Percentiles rank a stretch among this genome's conserved stretches.
phyloP scores from a whole-genome alignment of 2,888 invertebrate species.

The Anthrax anthrax region DNA sequence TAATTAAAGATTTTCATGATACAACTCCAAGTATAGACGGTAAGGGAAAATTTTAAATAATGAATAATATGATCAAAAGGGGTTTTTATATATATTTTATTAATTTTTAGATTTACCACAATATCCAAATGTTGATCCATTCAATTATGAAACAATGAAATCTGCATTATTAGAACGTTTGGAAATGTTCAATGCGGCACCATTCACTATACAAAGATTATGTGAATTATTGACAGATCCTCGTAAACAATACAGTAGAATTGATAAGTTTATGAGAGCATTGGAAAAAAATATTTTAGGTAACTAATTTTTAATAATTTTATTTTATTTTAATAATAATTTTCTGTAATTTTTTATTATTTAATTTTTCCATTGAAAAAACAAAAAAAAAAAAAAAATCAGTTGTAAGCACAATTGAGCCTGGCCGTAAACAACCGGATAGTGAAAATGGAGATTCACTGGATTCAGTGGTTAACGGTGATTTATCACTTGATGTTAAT shows the following conservation, averaged over 20 bases:
- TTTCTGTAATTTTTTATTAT: background rate
- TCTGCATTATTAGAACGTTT: conserved; percentile 64
- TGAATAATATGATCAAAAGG: no score
- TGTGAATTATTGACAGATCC: conserved; percentile 88
- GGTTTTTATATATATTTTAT: no score
- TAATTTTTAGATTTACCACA: conserved; percentile 55
- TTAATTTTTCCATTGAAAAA: background rate
- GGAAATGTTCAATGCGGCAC: conserved; percentile 75
- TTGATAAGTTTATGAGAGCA: conserved; percentile 94
- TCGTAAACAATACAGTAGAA: conserved; percentile 83
- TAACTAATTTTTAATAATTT: conserved; percentile 10
- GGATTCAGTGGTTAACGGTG: conserved; percentile 36
- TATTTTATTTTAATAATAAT: background rate
- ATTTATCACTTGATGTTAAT: conserved; percentile 39
- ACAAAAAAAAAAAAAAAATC: no score
- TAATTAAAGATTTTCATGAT: conserved; percentile 78
- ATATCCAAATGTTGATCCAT: conserved; percentile 81
- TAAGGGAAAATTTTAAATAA: conserved; percentile 14
- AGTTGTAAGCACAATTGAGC: conserved; percentile 66
- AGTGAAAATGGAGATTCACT: conserved; percentile 52
- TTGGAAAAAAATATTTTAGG: conserved; percentile 82
- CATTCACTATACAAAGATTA: conserved; percentile 90
- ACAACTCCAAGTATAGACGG: conserved; percentile 46
- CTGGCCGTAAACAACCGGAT: conserved; percentile 46
- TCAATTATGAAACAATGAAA: conserved; percentile 81